These are phyloP conservation scores for Raja brachyura DNA, from an alignment of 2,113 vertebrate genomes.

Conservation along the genomic window DNA sequence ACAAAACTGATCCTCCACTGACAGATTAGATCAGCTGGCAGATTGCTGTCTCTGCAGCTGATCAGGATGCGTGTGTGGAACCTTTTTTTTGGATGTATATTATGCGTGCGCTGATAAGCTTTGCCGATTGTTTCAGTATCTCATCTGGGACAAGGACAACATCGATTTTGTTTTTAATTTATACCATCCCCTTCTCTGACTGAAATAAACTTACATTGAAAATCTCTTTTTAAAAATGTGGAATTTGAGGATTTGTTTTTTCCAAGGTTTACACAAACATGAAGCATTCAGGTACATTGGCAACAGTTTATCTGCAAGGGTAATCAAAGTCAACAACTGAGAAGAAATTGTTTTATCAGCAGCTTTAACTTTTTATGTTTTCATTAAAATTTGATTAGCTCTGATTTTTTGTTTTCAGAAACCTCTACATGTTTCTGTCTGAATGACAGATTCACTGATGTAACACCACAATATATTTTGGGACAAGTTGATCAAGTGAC, in stretches of 20 bases:
- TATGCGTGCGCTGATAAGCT: neutral
- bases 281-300: neutral
- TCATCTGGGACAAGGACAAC: neutral
- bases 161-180: neutral
- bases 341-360: neutral
- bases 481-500: no score
- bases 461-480: neutral
- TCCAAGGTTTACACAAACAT: neutral
- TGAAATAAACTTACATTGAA: neutral
- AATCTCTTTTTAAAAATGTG: neutral
- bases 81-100: neutral
- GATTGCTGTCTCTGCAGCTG: constrained; percentile 20
- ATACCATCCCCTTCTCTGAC: neutral
- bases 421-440: neutral
- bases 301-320: neutral
- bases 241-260: neutral
- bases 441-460: neutral
- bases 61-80: neutral
- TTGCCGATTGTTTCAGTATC: neutral
- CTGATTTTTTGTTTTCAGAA: neutral
- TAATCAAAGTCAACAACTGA: neutral
- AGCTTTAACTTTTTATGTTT: neutral
- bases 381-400: neutral
- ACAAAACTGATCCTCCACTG: neutral
- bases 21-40: constrained; percentile 26